Percentiles rank a stretch among this genome's conserved stretches.
Evolutionary conservation across 2,888 invertebrate genomes (phyloP).

Genomic region (Toxonevra muliebris): DNA sequence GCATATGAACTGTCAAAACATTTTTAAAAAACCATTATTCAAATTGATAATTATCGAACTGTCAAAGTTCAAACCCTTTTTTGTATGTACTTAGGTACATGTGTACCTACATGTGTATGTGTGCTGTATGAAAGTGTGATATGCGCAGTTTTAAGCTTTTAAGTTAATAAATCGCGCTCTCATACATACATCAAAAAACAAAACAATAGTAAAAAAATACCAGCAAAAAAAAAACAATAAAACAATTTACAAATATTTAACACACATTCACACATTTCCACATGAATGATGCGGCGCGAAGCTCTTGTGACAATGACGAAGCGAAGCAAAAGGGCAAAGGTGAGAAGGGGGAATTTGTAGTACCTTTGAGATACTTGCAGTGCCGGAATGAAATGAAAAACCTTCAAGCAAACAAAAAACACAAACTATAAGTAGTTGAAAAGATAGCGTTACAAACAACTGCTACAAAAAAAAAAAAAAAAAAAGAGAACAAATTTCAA

Average conservation of each 20-base stretch:
- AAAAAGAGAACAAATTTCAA: slow-evolving; percentile 2
- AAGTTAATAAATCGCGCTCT: no score
- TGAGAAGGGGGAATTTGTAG: not conserved
- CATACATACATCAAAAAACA: not conserved
- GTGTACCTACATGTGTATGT: not conserved
- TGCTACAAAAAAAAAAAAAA: not conserved
- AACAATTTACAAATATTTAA: slow-evolving; percentile 21
- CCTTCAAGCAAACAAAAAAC: not conserved
- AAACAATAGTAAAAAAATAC: slow-evolving; percentile 4
- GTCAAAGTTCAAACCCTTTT: slow-evolving; percentile 17
- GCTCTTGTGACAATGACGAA: not conserved
- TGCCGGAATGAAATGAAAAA: not conserved
- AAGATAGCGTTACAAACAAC: not conserved
- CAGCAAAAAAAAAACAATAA: not conserved
- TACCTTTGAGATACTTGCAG: not conserved
- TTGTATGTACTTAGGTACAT: not conserved
- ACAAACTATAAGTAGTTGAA: not conserved
- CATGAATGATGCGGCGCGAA: slow-evolving; percentile 1
- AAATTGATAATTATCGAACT: slow-evolving; percentile 30
- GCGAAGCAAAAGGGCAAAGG: not conserved
- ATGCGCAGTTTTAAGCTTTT: no score
- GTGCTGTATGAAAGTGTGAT: no score
- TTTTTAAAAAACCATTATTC: slow-evolving; percentile 32
- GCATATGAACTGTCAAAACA: slow-evolving; percentile 34
- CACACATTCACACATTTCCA: slow-evolving; percentile 26